Conservation (phyloP, 2,888 invertebrate genomes). For the Rhingia rostrata region DNA sequence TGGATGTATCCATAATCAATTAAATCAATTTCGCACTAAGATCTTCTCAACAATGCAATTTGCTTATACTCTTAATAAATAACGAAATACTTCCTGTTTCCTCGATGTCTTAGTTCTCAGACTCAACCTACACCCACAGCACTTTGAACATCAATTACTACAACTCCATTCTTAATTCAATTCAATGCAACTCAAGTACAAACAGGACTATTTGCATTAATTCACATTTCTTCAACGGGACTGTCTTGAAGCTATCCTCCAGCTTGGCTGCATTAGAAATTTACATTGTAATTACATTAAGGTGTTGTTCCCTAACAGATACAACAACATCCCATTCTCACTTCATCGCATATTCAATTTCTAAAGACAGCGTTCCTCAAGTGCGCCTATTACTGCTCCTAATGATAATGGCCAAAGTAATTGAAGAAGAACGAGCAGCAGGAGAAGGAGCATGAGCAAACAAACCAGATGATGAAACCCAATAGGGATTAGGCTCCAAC, state of each 20-base stretch:
- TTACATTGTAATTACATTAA: conserved; percentile 64
- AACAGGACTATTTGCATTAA: too few relatives aligned
- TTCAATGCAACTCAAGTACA: too few relatives aligned
- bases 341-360: conserved; percentile 22
- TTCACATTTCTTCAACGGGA: too few relatives aligned
- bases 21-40: too few relatives aligned
- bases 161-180: too few relatives aligned
- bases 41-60: too few relatives aligned
- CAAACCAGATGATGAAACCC: conserved; percentile 61
- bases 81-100: too few relatives aligned
- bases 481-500: conserved; percentile 64
- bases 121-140: too few relatives aligned
- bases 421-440: conserved; percentile 50
- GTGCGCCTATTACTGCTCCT: conserved; percentile 61
- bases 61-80: too few relatives aligned
- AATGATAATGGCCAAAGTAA: conserved; percentile 70
- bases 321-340: background rate
- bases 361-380: conserved; percentile 32
- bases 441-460: conserved; percentile 55
- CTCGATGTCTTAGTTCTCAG: too few relatives aligned
- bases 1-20: too few relatives aligned
- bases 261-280: conserved; percentile 55
- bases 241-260: background rate
- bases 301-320: conserved; percentile 31
- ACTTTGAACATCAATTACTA: too few relatives aligned